Percentiles rank a stretch among this genome's conserved stretches.
Conservation (phyloP, 2,797 vertebrate genomes). For the Thalassophryne amazonica region DNA sequence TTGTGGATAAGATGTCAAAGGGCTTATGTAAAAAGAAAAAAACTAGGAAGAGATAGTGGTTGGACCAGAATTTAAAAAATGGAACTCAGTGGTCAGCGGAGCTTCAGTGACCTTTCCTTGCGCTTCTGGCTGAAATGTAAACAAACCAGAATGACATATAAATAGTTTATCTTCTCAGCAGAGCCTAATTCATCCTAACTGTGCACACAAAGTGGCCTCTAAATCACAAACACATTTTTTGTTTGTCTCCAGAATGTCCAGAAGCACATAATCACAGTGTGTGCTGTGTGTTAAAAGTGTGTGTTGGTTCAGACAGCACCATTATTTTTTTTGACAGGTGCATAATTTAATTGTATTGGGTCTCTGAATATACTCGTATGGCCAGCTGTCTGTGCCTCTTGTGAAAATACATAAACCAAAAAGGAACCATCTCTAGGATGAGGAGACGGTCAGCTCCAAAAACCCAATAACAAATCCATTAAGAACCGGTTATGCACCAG, state of each 20-base stretch:
- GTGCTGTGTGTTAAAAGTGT: neutral
- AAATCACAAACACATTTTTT: neutral
- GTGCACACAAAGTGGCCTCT: slow-evolving; percentile 6
- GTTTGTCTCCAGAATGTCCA: neutral
- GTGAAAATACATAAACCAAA: slow-evolving; percentile 49
- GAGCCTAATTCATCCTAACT: neutral
- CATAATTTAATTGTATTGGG: slow-evolving; percentile 50
- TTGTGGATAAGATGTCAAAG: too few species aligned
- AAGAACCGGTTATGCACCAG: slow-evolving; percentile 35
- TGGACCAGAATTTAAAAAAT: slow-evolving; percentile 4
- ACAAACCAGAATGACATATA: slow-evolving; percentile 10
- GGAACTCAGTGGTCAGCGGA: neutral
- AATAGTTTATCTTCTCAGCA: slow-evolving; percentile 17
- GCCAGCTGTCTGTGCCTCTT: slow-evolving; percentile 28
- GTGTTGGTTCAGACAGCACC: slow-evolving; percentile 2
- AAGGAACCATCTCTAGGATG: slow-evolving; percentile 30
- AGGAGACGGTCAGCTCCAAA: slow-evolving; percentile 55
- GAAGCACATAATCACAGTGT: neutral
- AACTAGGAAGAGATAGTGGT: neutral
- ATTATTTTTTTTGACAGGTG: slow-evolving; percentile 38
- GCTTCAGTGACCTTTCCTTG: slow-evolving; percentile 31
- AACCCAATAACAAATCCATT: slow-evolving; percentile 44
- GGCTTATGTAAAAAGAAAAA: neutral
- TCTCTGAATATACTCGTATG: slow-evolving; percentile 24
- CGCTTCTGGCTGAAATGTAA: neutral